Evolutionary conservation across 2,888 invertebrate species (phyloP).

Genomic region (Meliscaeva auricollis): DNA sequence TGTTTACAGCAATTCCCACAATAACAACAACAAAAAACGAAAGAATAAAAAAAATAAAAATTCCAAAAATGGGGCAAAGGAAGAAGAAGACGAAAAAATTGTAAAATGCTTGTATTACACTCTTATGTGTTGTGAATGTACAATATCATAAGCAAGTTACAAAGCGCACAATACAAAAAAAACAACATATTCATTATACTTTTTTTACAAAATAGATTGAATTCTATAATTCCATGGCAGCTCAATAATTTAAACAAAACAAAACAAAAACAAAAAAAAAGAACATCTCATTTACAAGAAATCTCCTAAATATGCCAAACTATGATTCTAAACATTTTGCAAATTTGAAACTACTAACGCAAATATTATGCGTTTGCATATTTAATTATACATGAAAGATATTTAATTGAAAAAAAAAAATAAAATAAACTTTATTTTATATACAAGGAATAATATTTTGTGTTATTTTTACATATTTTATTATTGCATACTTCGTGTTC

Average conservation of each 20-base stretch:
- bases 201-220: slow-evolving; percentile 64
- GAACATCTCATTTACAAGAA: slow-evolving; percentile 38
- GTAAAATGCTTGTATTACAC: slow-evolving; percentile 83
- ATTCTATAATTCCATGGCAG: slow-evolving; percentile 61
- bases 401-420: slow-evolving; percentile 48
- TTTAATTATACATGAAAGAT: slow-evolving; percentile 55
- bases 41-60: slow-evolving; percentile 78
- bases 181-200: slow-evolving; percentile 19
- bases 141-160: slow-evolving; percentile 81
- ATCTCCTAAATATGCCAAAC: slow-evolving; percentile 75
- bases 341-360: slow-evolving; percentile 50
- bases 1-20: slow-evolving; percentile 74
- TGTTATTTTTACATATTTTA: not conserved
- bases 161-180: slow-evolving; percentile 37
- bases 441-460: slow-evolving; percentile 28
- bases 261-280: not conserved
- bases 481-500: not conserved
- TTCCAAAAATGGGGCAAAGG: slow-evolving; percentile 31
- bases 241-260: slow-evolving; percentile 30
- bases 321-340: slow-evolving; percentile 63
- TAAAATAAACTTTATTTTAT: slow-evolving; percentile 56
- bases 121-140: slow-evolving; percentile 84
- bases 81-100: slow-evolving; percentile 81
- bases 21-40: slow-evolving; percentile 80
- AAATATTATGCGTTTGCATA: slow-evolving; percentile 46